phyloP scores from a whole-genome alignment of 2,113 vertebrate genomes.

The Grammomys dolichurus region DNA sequence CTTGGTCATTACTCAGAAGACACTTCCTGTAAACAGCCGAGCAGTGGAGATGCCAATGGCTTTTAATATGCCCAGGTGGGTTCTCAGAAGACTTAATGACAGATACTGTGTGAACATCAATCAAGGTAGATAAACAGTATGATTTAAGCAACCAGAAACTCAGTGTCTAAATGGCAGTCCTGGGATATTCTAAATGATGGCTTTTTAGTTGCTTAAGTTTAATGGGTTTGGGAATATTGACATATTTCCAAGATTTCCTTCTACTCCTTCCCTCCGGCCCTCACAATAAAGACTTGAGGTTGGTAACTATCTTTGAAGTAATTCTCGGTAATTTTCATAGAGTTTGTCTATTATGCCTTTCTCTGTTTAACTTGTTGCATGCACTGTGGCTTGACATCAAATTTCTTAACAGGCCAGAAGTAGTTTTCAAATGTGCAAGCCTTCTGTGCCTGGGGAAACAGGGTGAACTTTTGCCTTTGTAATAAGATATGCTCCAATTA shows the following conservation, averaged over 20 bases:
- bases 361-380: slow-evolving; percentile 54
- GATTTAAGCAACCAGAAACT: background rate
- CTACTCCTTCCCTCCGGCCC: background rate
- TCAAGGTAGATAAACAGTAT: background rate
- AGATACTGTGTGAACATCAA: background rate
- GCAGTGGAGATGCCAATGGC: background rate
- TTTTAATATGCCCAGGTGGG: slow-evolving; percentile 21
- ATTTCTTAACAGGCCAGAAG: slow-evolving; percentile 63
- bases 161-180: background rate
- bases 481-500: slow-evolving; percentile 75
- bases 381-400: slow-evolving; percentile 2
- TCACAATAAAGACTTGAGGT: background rate
- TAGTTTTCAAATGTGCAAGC: slow-evolving; percentile 68
- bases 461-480: slow-evolving; percentile 79
- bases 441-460: slow-evolving; percentile 65
- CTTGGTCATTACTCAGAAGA: background rate
- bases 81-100: slow-evolving; percentile 53
- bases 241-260: slow-evolving; percentile 32
- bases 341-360: slow-evolving; percentile 59
- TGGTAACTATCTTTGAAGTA: slow-evolving; percentile 55
- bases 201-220: background rate
- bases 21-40: background rate
- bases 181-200: slow-evolving; percentile 19
- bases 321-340: slow-evolving; percentile 35
- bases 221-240: background rate